Evolutionary conservation across 2,888 invertebrate genomes (phyloP).

Genomic region (Yponomeuta sedellus): DNA sequence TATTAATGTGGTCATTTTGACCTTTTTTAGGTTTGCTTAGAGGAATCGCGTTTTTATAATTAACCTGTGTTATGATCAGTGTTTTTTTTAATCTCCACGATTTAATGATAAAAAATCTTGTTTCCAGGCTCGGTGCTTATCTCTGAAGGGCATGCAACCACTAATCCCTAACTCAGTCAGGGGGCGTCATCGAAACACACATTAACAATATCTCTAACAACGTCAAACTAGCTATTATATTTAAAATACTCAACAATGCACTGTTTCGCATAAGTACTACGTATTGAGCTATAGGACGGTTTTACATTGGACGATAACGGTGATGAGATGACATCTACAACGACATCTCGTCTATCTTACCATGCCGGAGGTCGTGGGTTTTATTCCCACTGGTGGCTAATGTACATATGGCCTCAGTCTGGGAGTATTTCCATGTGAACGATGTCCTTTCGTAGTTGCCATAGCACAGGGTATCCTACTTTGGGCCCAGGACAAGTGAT

Average conservation of each 20-base stretch:
- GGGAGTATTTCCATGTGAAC: no score
- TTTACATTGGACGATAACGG: background rate
- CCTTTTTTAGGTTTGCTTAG: no score
- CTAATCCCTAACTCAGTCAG: constrained; percentile 35
- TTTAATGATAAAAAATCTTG: constrained; percentile 29
- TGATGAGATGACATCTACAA: no score
- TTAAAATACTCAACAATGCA: background rate
- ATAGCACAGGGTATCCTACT: no score
- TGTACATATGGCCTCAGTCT: no score
- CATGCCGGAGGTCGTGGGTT: no score
- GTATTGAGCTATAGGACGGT: background rate
- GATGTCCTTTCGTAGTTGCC: no score
- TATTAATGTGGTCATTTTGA: no score
- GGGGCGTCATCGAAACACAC: background rate
- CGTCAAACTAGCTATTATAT: background rate
- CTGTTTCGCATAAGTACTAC: background rate
- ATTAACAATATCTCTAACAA: background rate
- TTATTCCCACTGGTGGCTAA: no score
- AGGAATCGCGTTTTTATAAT: background rate
- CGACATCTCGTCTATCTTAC: no score
- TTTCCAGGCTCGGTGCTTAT: constrained; percentile 72
- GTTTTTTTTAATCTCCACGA: background rate
- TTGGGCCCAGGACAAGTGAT: no score
- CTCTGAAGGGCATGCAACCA: constrained; percentile 63
- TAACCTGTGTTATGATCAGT: background rate